Evolutionary conservation across 2,888 invertebrate genomes (phyloP), one percentile per base, ranked within the genome.

Genomic region (Heterodera filipjevi): DNA sequence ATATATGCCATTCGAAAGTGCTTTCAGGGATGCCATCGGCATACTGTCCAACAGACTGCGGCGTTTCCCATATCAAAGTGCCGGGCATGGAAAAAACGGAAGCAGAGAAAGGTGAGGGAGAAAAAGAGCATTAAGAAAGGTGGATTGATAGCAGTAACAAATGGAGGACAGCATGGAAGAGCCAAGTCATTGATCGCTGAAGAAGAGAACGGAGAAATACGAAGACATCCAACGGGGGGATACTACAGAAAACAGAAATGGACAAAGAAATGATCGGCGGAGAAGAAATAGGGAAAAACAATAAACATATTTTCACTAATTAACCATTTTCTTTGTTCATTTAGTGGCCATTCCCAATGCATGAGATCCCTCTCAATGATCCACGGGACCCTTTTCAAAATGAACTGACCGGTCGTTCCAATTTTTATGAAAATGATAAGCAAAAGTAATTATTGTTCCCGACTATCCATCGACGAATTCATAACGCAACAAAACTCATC

Each of bases 21-120:
- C 19, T 53, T 12, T 1, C 66, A 82, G 86, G 86, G 74, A 83
- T 83, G 81, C 87, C 87, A 32, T 83, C 86, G 16, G 82, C 85
- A 3, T 87, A 87, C 77, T 87, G 87, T 66, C 86, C 87, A 32
- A 84, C 85, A 32, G 87, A 87, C 76, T 87, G 87, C 70, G 87
- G 87, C 49, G 86, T 87, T 14, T 84, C 84, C 30, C 85, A 87
- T 39, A 87, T 87, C 64, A 81, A 87, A 74, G 84, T 86, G 10
- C 85, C 84, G 10, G 71, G 68, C 16, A 16, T 39, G 30, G 59
- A 75, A 64, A 64, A 72, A 53, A 5, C 16, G 14, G 22, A 53
- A 39, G 0, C 19, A 16, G 44, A 72, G 32, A 30, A 32, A 68
- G 2, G 10, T 19, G 27, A 19, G 14, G 33, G 19, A 35, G 32